phyloP scores from a whole-genome alignment of 2,888 invertebrate genomes.

The Alviniconcha strummeri region DNA sequence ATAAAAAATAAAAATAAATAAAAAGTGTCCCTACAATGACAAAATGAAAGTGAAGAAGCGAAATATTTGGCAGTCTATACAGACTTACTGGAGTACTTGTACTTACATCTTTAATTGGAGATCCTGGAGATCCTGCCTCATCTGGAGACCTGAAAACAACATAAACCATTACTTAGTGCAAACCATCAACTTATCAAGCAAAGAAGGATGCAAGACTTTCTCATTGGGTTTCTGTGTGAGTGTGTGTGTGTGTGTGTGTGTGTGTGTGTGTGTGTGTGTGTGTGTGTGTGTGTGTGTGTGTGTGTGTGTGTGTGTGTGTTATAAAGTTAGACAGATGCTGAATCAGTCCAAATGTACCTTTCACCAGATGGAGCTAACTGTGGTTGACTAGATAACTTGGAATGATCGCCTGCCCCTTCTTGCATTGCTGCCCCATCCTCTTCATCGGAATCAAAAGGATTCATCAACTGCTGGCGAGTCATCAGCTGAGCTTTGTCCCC shows the following conservation, averaged over 20 bases:
- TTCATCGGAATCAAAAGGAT: constrained; percentile 93
- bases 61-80: no score
- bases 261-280: no score
- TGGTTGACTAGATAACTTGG: neutral
- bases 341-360: neutral
- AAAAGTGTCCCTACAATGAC: no score
- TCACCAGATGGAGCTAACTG: neutral
- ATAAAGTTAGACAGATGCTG: no score
- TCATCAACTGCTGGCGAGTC: constrained; percentile 89
- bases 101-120: constrained; percentile 24
- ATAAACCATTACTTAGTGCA: neutral
- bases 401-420: neutral
- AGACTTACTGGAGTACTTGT: neutral
- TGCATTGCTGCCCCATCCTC: constrained; percentile 74
- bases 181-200: no score
- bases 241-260: no score
- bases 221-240: no score
- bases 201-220: no score
- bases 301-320: no score
- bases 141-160: constrained; percentile 21
- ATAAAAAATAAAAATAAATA: no score
- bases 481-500: constrained; percentile 77
- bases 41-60: no score
- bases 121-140: constrained; percentile 21
- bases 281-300: no score